Conservation (phyloP, 2,888 invertebrate species). For the Pyrrhosoma nymphula region DNA sequence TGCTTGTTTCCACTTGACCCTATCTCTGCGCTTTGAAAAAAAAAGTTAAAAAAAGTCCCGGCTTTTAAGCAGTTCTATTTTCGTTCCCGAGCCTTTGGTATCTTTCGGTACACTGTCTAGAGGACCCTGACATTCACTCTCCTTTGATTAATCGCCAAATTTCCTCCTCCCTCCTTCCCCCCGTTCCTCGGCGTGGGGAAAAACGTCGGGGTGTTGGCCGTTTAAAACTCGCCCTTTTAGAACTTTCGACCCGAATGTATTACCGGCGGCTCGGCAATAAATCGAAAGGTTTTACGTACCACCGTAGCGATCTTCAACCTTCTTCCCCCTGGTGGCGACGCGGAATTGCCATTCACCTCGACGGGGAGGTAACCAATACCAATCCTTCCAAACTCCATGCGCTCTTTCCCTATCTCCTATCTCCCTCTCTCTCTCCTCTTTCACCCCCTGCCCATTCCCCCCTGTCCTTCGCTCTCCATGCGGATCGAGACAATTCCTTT, state of each 20-base stretch:
- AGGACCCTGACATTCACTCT: background rate
- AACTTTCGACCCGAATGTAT: constrained; percentile 16
- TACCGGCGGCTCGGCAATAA: background rate
- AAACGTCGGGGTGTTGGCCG: background rate
- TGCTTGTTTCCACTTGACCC: background rate
- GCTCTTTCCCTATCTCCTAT: background rate
- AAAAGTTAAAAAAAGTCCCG: background rate
- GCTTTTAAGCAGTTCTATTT: background rate
- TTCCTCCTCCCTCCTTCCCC: background rate
- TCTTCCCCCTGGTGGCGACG: background rate
- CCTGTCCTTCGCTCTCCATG: too few species aligned
- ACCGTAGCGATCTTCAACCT: background rate
- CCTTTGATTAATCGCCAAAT: background rate
- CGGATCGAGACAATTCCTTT: constrained; percentile 39
- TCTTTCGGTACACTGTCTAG: background rate
- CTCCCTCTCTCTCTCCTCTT: background rate
- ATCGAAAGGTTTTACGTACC: background rate
- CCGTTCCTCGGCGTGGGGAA: background rate
- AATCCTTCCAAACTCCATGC: background rate
- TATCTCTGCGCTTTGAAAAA: background rate
- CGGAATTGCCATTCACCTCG: background rate
- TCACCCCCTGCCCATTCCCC: background rate
- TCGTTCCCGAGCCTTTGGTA: background rate
- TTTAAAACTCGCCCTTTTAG: background rate
- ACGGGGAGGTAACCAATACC: background rate